These are phyloP conservation scores for Cyclina sinensis DNA, from an alignment of 1,140 invertebrate species.

Conservation along the genomic window DNA sequence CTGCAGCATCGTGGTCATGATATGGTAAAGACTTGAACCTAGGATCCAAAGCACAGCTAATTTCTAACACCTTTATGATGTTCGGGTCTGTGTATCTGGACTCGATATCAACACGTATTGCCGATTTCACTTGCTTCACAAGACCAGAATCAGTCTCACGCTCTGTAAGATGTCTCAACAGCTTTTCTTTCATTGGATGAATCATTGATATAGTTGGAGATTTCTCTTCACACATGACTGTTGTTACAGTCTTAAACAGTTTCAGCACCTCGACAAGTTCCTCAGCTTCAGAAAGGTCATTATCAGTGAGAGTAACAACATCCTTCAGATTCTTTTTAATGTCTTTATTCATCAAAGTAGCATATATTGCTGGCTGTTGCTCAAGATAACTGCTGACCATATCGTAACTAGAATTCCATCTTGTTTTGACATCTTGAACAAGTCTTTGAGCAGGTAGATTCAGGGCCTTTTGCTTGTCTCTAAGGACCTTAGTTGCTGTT, in stretches of 20 bases:
- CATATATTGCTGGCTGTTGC: slow-evolving; percentile 54
- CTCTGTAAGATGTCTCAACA: not conserved
- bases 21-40: not conserved
- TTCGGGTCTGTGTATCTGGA: too few species aligned
- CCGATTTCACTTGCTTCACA: not conserved
- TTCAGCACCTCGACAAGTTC: not conserved
- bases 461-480: slow-evolving; percentile 64
- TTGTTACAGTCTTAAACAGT: not conserved
- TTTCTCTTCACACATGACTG: not conserved
- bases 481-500: slow-evolving; percentile 49
- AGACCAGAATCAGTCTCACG: not conserved
- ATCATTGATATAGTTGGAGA: not conserved
- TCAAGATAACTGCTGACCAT: slow-evolving; percentile 73
- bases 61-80: not conserved
- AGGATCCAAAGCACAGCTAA: not conserved
- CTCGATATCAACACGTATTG: not conserved
- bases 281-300: not conserved
- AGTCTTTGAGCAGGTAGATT: slow-evolving; percentile 70
- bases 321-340: too few species aligned
- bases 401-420: slow-evolving; percentile 76
- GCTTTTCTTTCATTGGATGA: not conserved
- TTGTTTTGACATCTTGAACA: slow-evolving; percentile 73
- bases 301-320: not conserved
- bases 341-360: too few species aligned
- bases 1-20: not conserved